Conservation (phyloP, 2,113 vertebrate genomes). For the Zosterops hypoxanthus region DNA sequence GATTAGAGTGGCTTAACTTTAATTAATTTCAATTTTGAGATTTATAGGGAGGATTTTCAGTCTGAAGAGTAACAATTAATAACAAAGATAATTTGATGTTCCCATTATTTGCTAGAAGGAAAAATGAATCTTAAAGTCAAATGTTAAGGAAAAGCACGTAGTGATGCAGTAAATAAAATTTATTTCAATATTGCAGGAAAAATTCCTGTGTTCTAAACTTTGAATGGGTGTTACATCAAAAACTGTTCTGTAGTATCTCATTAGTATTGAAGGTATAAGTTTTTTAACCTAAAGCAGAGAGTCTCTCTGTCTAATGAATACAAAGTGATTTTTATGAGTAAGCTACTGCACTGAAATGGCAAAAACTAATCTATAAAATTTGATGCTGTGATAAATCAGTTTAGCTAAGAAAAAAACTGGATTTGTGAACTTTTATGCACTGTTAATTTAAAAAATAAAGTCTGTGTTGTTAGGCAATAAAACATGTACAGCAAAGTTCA, state of each 20-base stretch:
- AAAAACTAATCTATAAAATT: not conserved
- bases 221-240: not conserved
- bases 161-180: not conserved
- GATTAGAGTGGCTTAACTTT: constrained; percentile 11
- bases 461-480: not conserved
- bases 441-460: not conserved
- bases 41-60: not conserved
- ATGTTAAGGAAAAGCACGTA: not conserved
- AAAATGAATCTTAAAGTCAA: not conserved
- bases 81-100: not conserved
- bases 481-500: not conserved
- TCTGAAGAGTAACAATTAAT: not conserved
- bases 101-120: not conserved
- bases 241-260: not conserved
- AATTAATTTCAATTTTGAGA: not conserved
- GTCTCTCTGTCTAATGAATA: not conserved
- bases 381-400: not conserved
- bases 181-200: not conserved
- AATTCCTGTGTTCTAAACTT: not conserved
- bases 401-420: not conserved
- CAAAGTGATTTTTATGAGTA: not conserved
- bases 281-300: not conserved
- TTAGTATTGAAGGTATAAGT: not conserved
- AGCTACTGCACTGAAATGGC: not conserved
- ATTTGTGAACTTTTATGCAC: not conserved